Percentiles rank a stretch among this genome's conserved stretches.
Conservation (phyloP, 2,888 invertebrate genomes). For the Drosophila nigricruria region DNA sequence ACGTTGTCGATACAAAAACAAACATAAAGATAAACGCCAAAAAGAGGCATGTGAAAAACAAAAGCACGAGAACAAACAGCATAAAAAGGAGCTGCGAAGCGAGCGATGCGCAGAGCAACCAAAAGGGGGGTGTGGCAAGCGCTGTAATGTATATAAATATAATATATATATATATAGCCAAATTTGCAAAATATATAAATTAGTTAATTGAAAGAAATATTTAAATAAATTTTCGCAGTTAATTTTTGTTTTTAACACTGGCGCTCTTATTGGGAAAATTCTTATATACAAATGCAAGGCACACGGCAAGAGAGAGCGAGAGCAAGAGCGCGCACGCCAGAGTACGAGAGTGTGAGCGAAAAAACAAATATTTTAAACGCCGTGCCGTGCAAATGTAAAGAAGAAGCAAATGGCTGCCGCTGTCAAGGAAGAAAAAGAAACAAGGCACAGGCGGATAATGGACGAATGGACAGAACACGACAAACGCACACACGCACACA, state of each 20-base stretch:
- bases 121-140: slow-evolving; percentile 56
- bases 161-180: not conserved
- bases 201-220: slow-evolving; percentile 1
- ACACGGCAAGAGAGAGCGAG: slow-evolving; percentile 34
- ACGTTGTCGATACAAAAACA: slow-evolving; percentile 65
- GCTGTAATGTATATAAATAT: slow-evolving; percentile 1
- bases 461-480: slow-evolving; percentile 42
- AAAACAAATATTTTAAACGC: slow-evolving; percentile 46
- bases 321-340: slow-evolving; percentile 19
- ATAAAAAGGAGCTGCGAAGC: slow-evolving; percentile 32
- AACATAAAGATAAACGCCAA: slow-evolving; percentile 76
- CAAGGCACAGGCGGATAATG: slow-evolving; percentile 59
- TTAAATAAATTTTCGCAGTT: slow-evolving; percentile 27
- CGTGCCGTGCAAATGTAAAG: slow-evolving; percentile 52
- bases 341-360: slow-evolving; percentile 30
- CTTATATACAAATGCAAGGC: slow-evolving; percentile 70
- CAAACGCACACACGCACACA: slow-evolving; percentile 21
- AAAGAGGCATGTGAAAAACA: slow-evolving; percentile 75
- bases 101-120: slow-evolving; percentile 43
- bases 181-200: not conserved
- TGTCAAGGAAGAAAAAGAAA: slow-evolving; percentile 76
- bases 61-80: slow-evolving; percentile 57
- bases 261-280: slow-evolving; percentile 73
- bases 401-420: slow-evolving; percentile 75
- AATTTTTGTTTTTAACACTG: slow-evolving; percentile 35